phyloP scores from a whole-genome alignment of 2,113 vertebrate genomes.

The Myotis lucifugus region DNA sequence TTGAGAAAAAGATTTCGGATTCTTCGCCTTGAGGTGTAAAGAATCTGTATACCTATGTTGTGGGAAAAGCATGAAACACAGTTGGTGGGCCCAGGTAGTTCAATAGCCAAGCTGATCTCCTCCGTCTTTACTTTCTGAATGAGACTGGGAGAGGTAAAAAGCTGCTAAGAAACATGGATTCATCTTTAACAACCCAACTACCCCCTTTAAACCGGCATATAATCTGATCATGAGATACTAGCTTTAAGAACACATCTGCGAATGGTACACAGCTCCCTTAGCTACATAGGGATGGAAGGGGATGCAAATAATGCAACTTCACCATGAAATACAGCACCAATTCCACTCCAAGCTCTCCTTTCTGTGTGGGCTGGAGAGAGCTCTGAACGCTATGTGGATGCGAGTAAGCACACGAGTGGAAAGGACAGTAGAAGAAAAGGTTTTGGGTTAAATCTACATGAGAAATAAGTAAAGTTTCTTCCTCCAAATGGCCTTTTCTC shows the following conservation, averaged over 20 bases:
- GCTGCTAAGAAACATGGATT: neutral
- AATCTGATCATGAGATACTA: neutral
- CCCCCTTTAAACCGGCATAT: neutral
- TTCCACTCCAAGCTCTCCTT: neutral
- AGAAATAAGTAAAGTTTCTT: neutral
- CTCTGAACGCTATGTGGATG: neutral
- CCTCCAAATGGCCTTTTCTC: neutral
- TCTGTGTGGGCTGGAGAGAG: neutral
- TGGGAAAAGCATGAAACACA: neutral
- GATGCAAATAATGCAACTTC: neutral
- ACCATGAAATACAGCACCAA: neutral
- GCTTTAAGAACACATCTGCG: constrained; percentile 25
- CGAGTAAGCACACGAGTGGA: neutral
- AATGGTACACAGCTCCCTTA: neutral
- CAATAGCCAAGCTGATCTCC: neutral
- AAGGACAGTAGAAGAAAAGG: neutral
- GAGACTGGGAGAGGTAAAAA: neutral
- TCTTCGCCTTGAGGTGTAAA: neutral
- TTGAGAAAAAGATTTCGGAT: neutral
- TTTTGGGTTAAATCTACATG: neutral
- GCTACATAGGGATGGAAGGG: neutral
- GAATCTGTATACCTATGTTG: neutral
- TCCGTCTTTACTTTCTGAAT: neutral
- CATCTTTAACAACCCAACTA: neutral
- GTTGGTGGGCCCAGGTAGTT: neutral